Evolutionary conservation across 2,888 invertebrate genomes (phyloP), one percentile per base, ranked within the genome.

Genomic region (Drosophila longiperda): DNA sequence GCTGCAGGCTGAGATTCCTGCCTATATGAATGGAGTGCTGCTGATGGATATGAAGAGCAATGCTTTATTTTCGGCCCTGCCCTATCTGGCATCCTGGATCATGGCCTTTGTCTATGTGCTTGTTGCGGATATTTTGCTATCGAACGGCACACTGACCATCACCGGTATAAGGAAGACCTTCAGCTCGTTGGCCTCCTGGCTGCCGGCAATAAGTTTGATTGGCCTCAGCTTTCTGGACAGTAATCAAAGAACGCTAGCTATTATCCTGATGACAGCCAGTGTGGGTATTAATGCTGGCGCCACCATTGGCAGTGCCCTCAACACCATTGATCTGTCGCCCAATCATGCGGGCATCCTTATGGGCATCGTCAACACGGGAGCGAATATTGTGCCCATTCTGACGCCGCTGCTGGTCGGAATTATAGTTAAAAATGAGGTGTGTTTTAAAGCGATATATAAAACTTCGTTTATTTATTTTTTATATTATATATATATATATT

Each of bases 251-350:
- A 82, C 73, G 0, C 40, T 87, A 0, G 94, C 95, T 6, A 91
- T 92, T 2, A 89, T 95, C 26, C 89, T 96, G 6, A 94, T 95
- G 48, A 86, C 94, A 0, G 94, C 95, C 0, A 94, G 95, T 17
- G 94, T 95, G 12, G 92, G 92, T 4, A 90, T 95, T 3, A 95
- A 95, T 83, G 94, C 95, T 0, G 95, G 94, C 0, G 92, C 94
- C 3, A 95, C 94, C 38, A 94, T 94, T 63, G 96, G 96, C 9
- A 95, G 94, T 78, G 94, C 94, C 49, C 94, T 95, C 0, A 96
- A 96, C 84, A 95, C 95, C 65, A 95, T 96, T 71, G 96, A 96
- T 89, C 93, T 96, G 58, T 95, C 96, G 0, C 96, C 96, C 0
- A 95, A 95, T 78, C 95, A 95, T 89, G 95, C 96, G 0, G 96